A percentile compares a stretch with the other conserved stretches of the same genome.
These are phyloP conservation scores for Eucidaris tribuloides DNA, from an alignment of 35 echinoderm and acorn worm genomes.

Conservation along the genomic window DNA sequence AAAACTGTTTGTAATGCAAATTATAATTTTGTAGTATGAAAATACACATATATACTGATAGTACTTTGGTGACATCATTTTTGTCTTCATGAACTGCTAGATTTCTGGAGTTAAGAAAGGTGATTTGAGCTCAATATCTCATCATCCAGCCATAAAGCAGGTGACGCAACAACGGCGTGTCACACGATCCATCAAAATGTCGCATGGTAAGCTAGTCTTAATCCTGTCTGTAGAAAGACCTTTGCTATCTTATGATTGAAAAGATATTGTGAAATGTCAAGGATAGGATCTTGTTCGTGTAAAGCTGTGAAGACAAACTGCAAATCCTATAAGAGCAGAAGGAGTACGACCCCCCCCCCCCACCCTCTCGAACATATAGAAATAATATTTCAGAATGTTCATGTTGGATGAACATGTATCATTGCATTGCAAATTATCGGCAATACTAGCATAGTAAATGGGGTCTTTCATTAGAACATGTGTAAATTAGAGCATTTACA, in stretches of 20 bases:
- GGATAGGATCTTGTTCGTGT: neutral
- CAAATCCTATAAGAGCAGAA: neutral
- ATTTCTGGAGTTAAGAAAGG: slow-evolving; percentile 36
- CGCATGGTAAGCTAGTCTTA: neutral
- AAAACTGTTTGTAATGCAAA: neutral
- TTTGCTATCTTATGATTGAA: neutral
- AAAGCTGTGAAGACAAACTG: neutral
- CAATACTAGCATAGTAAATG: no score
- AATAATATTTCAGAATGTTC: neutral
- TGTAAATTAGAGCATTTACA: no score
- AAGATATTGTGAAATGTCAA: neutral
- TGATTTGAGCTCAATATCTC: slow-evolving; percentile 43
- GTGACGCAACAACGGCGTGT: slow-evolving; percentile 71
- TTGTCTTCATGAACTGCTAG: slow-evolving; percentile 21
- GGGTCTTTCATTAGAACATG: no score
- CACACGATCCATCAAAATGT: slow-evolving; percentile 55
- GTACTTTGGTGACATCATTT: no score
- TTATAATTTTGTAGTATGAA: neutral
- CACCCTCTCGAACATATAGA: no score
- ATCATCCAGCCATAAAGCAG: slow-evolving; percentile 73
- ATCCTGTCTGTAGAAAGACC: neutral
- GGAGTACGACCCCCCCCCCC: neutral
- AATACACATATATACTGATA: neutral
- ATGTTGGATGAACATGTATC: no score
- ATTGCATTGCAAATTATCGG: no score